Conservation (phyloP, 2,888 invertebrate species). For the Meganola albula region DNA sequence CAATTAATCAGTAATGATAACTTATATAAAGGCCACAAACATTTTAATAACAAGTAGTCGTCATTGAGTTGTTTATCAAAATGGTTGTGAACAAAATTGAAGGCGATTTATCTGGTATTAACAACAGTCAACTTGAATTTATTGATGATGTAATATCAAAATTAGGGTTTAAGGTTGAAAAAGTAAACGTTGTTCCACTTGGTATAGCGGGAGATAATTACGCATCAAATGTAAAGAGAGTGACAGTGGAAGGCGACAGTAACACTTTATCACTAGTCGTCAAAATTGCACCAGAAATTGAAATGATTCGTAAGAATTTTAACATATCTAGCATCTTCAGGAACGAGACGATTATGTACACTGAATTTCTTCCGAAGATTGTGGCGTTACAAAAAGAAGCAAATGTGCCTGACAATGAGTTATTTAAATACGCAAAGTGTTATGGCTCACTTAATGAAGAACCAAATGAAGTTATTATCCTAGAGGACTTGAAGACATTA, state of each 20-base stretch:
- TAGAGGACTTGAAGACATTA: conserved; percentile 40
- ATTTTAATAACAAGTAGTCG: too few species aligned
- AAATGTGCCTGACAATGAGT: conserved; percentile 32
- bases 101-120: conserved; percentile 31
- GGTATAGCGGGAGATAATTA: conserved; percentile 40
- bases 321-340: conserved; percentile 25
- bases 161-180: conserved; percentile 29
- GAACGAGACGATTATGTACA: conserved; percentile 41
- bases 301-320: conserved; percentile 21
- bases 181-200: conserved; percentile 29
- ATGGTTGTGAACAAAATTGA: conserved; percentile 31
- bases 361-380: conserved; percentile 37
- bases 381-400: conserved; percentile 34
- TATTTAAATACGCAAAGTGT: conserved; percentile 34
- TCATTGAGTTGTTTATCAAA: too few species aligned
- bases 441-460: conserved; percentile 33
- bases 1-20: too few species aligned
- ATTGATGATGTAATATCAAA: conserved; percentile 34
- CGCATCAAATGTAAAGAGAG: conserved; percentile 30
- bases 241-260: conserved; percentile 27
- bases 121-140: conserved; percentile 31
- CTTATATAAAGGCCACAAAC: too few species aligned
- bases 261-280: conserved; percentile 34
- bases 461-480: conserved; percentile 38
- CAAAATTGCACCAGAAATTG: conserved; percentile 39